phyloP scores from a whole-genome alignment of 2,113 vertebrate genomes.

The Halichoerus grypus region DNA sequence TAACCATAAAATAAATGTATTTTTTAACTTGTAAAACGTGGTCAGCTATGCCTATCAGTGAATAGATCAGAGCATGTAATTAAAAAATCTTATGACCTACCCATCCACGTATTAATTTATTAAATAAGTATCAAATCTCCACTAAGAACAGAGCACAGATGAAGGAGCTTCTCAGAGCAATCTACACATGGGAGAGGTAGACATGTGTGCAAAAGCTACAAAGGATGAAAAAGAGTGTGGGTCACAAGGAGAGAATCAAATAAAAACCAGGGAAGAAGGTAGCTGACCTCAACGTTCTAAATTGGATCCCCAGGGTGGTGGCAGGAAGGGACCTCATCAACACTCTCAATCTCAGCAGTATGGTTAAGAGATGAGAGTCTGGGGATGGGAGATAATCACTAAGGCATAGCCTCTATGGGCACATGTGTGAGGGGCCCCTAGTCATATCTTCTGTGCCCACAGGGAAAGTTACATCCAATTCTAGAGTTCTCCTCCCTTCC shows the following conservation, averaged over 20 bases:
- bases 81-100: background rate
- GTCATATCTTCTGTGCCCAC: background rate
- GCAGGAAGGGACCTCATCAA: background rate
- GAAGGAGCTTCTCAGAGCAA: background rate
- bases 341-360: background rate
- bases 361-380: background rate
- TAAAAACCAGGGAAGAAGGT: background rate
- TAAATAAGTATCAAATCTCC: background rate
- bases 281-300: background rate
- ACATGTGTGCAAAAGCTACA: background rate
- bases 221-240: background rate
- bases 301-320: background rate
- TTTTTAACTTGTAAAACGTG: constrained; percentile 11
- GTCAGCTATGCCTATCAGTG: background rate
- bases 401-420: background rate
- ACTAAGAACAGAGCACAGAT: background rate
- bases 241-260: background rate
- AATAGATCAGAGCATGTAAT: background rate
- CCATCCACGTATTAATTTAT: background rate
- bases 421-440: background rate
- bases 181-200: background rate
- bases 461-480: background rate
- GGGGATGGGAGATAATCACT: background rate
- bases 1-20: background rate
- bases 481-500: background rate